These are phyloP conservation scores for Zaprionus tsacasi DNA, from an alignment of 1,140 invertebrate genomes.

Conservation along the genomic window DNA sequence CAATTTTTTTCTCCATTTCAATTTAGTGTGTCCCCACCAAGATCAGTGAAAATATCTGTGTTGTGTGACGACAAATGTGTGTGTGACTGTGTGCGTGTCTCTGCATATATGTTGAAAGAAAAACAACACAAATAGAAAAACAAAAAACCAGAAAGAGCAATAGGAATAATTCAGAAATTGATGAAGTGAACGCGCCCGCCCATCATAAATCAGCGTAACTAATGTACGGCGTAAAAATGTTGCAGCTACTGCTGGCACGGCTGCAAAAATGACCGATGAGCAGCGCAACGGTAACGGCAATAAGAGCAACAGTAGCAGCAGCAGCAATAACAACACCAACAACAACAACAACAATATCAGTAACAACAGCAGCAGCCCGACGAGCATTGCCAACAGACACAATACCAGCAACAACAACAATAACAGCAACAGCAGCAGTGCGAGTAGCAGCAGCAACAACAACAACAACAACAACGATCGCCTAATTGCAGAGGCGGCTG, in stretches of 20 bases:
- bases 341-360: constrained; percentile 33
- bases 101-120: constrained; percentile 37
- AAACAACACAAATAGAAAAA: constrained; percentile 44
- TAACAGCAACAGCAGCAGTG: constrained; percentile 29
- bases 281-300: constrained; percentile 74
- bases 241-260: constrained; percentile 60
- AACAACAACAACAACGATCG: constrained; percentile 59
- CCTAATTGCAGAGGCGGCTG: constrained; percentile 79
- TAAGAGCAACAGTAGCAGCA: constrained; percentile 54
- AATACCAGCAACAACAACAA: constrained; percentile 43
- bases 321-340: constrained; percentile 26
- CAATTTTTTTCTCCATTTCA: constrained; percentile 15
- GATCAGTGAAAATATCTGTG: constrained; percentile 47
- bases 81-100: constrained; percentile 21
- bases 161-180: constrained; percentile 33
- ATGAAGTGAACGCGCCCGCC: constrained; percentile 42
- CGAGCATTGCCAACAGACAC: constrained; percentile 25
- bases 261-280: constrained; percentile 86
- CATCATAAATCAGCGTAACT: constrained; percentile 37
- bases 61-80: constrained; percentile 36
- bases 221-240: constrained; percentile 53
- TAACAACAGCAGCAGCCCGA: constrained; percentile 30
- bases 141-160: constrained; percentile 33
- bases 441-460: constrained; percentile 39
- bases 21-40: constrained; percentile 34